Percentiles rank a stretch among this genome's conserved stretches.
phyloP scores from a whole-genome alignment of 2,113 vertebrate genomes.

The Orthochromis indermauri region DNA sequence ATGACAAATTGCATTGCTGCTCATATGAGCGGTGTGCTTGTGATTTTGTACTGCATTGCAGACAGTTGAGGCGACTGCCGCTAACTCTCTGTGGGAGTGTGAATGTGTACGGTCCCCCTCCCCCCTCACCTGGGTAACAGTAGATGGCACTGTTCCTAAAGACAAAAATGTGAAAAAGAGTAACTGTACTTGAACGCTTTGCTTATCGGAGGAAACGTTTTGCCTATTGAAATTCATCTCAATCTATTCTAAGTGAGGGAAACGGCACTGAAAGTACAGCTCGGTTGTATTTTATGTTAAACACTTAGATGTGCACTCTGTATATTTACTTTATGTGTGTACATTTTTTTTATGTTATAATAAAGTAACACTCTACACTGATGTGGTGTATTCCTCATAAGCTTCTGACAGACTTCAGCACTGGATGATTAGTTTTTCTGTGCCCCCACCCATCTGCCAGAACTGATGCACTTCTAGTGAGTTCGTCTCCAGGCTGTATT shows the following conservation, averaged over 20 bases:
- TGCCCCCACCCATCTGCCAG: not conserved
- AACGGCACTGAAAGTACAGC: not conserved
- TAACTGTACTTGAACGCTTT: not conserved
- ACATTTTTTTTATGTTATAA: constrained; percentile 10
- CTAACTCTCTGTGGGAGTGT: not conserved
- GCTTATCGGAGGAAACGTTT: not conserved
- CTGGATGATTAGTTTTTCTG: not conserved
- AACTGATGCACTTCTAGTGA: not conserved
- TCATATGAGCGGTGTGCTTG: not conserved
- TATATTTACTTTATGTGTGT: not conserved
- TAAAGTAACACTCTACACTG: not conserved
- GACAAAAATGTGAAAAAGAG: not conserved
- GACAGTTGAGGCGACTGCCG: not conserved
- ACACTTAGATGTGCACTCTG: not conserved
- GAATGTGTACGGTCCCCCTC: not conserved
- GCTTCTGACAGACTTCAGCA: not conserved
- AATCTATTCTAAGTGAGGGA: not conserved
- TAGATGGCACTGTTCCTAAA: constrained; percentile 60
- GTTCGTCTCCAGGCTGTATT: not conserved
- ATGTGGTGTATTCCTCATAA: not conserved
- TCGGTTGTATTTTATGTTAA: not conserved
- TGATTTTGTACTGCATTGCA: constrained; percentile 54
- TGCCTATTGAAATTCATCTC: not conserved
- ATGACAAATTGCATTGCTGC: not conserved
- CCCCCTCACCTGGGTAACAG: constrained; percentile 17